Evolutionary conservation across 2,797 vertebrate species (phyloP), one percentile per base, ranked within the genome.

Genomic region (Sebastes dallii): DNA sequence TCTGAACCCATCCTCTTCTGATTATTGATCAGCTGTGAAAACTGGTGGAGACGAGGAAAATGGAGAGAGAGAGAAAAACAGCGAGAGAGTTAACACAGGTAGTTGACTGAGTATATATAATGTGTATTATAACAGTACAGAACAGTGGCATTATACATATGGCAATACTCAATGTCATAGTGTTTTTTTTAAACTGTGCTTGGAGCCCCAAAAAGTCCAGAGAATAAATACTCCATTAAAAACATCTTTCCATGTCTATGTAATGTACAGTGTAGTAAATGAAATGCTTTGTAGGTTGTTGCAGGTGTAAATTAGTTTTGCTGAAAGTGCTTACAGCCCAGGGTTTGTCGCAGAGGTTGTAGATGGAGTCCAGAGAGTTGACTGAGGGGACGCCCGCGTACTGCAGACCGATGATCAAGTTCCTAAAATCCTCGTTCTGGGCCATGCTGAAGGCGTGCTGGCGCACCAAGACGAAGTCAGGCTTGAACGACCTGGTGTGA

Each of bases 401-500:
- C 87, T 99, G 98, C 95, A 99, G 94, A 6, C 99, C 99, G 3
- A 99, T 99, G 93, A 99, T 96, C 80, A 99, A 79, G 93, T 97
- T 98, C 72, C 97, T 96, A 92, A 99, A 99, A 82, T 99, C 99
- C 90, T 99, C 97, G 0, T 98, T 98, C 93, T 99, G 98, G 2
- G 97, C 96, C 99, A 99, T 99, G 87, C 98, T 98, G 88, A 97
- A 98, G 2, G 99, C 98, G 8, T 99, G 98, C 90, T 99, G 99
- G 66, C 99, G 96, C 67, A 99, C 95, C 78, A 99, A 93, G 77
- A 99, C 97, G 24, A 99, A 99, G 91, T 99, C 98, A 16, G 99
- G 99, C 90, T 93, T 95, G 95, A 99, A 98, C 0, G 99, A 99
- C 86, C 99, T 99, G 52, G 52, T 64, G 61, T 6, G 70, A 52